These are phyloP conservation scores for Silurus lanzhouensis DNA, from an alignment of 2,797 vertebrate species.

Conservation along the genomic window DNA sequence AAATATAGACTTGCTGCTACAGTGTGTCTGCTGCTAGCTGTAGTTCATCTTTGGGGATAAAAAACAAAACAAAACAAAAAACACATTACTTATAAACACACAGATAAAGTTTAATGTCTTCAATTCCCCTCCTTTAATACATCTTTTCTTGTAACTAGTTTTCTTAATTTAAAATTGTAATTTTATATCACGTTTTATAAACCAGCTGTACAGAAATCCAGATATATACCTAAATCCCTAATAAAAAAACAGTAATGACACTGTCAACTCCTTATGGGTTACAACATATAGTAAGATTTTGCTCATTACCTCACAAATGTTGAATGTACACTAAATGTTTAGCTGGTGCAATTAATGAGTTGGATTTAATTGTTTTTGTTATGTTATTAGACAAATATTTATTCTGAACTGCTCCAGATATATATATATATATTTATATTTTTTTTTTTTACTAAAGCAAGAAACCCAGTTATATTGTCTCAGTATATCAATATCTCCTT, in stretches of 20 bases:
- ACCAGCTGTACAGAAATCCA: background rate
- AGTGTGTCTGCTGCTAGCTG: background rate
- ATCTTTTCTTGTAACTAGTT: background rate
- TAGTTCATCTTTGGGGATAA: background rate
- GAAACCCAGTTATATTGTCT: no score
- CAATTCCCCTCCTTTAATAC: background rate
- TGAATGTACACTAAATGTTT: background rate
- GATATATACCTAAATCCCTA: no score
- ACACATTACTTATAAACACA: background rate
- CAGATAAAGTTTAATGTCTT: background rate
- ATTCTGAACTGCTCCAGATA: no score
- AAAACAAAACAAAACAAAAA: background rate
- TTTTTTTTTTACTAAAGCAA: no score
- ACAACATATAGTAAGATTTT: background rate
- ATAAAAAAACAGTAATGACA: no score
- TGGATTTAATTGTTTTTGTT: no score
- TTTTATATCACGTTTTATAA: background rate
- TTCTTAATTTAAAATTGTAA: background rate
- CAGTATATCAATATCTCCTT: no score
- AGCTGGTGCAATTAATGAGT: no score
- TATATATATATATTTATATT: no score
- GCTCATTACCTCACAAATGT: background rate
- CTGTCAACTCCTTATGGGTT: background rate
- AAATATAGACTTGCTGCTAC: background rate
- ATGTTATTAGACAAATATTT: no score